Conservation (phyloP, 92 coral and sea anemone genomes). For the Actinernus sp. region DNA sequence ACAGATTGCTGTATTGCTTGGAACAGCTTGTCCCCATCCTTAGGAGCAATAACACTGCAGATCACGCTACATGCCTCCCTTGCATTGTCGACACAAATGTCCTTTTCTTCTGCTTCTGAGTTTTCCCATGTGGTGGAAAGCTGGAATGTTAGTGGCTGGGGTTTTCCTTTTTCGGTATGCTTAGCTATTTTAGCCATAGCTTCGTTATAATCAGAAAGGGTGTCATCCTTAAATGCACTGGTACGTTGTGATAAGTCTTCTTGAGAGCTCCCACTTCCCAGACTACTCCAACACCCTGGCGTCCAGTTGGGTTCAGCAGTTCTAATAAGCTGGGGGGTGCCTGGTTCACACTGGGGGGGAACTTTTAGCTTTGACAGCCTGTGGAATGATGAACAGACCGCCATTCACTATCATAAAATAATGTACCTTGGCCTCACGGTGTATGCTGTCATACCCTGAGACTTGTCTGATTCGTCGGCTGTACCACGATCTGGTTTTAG, state of each 20-base stretch:
- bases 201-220: conserved; percentile 4
- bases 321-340: background rate
- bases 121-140: background rate
- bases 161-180: conserved; percentile 1
- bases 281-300: conserved; percentile 17
- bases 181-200: conserved; percentile 20
- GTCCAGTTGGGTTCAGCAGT: conserved; percentile 13
- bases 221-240: background rate
- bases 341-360: no score
- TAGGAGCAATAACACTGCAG: conserved; percentile 16
- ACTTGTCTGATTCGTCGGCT: background rate
- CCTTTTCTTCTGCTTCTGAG: background rate
- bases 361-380: no score
- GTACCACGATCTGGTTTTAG: background rate
- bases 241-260: background rate
- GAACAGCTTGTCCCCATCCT: conserved; percentile 15
- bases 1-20: conserved; percentile 10
- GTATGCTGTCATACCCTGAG: no score
- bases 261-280: conserved; percentile 5
- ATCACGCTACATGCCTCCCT: background rate
- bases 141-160: conserved; percentile 6
- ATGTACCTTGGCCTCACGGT: no score
- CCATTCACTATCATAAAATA: no score
- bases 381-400: no score
- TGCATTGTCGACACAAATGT: conserved; percentile 2